Conservation (phyloP, 2,888 invertebrate genomes). For the Parapristionchus giblindavisi region DNA sequence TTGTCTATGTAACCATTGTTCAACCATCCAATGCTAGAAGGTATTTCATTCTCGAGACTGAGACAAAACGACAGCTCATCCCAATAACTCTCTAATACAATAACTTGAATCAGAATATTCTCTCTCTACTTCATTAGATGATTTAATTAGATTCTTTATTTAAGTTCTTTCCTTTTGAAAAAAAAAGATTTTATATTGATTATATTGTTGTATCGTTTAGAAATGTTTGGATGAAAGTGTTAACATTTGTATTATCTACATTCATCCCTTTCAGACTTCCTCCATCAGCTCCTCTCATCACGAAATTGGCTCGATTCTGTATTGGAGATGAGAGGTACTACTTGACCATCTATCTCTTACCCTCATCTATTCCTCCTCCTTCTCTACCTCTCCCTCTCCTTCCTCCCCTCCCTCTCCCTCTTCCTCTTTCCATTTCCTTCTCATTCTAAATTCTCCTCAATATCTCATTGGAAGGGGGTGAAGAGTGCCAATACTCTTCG, state of each 20-base stretch:
- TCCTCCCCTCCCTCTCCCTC: constrained; percentile 15
- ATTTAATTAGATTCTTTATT: too few relatives aligned
- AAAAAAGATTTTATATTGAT: background rate
- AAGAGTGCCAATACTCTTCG: constrained; percentile 3
- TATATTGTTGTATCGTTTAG: background rate
- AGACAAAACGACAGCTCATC: background rate
- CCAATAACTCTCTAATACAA: background rate
- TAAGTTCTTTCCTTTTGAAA: too few relatives aligned
- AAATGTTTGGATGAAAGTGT: background rate
- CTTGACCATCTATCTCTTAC: background rate
- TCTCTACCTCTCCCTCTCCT: constrained; percentile 28
- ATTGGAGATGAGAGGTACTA: constrained; percentile 69
- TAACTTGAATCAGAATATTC: too few relatives aligned
- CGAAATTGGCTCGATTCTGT: constrained; percentile 71
- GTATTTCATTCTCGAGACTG: too few relatives aligned
- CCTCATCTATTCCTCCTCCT: constrained; percentile 1
- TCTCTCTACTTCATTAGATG: too few relatives aligned
- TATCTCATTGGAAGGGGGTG: background rate
- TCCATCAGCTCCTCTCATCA: constrained; percentile 41
- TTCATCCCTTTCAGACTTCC: constrained; percentile 43
- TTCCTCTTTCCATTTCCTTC: constrained; percentile 13
- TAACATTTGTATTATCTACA: background rate
- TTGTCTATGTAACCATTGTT: constrained; percentile 71
- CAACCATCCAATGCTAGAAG: constrained; percentile 57
- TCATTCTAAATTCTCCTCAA: background rate